Evolutionary conservation across 1,140 invertebrate genomes (phyloP), one percentile per base, ranked within the genome.

Genomic region (Hermetia illucens): DNA sequence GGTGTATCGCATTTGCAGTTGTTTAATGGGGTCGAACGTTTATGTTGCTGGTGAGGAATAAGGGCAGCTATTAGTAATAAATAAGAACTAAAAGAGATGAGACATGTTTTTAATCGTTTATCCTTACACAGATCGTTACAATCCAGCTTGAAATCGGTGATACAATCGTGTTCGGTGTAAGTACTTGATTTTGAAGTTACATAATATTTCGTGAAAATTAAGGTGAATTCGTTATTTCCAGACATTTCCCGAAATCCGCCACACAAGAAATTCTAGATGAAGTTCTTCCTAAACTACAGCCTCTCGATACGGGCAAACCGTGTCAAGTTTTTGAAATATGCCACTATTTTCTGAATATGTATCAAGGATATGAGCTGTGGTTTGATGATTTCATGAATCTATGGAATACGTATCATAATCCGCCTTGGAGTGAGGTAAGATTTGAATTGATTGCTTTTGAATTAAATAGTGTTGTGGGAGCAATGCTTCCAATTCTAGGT

Each of bases 261-360:
- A 92, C 88, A 0, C 72, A 79, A 61, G 90, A 95, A 64, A 91
- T 96, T 49, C 57, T 95, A 38, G 82, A 84, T 44, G 79, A 87
- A 61, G 72, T 86, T 49, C 66, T 80, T 36, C 88, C 89, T 12
- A 65, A 71, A 39, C 50, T 90, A 47, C 81, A 78, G 63, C 74
- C 85, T 39, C 63, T 85, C 57, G 76, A 78, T 49, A 44, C 41
- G 43, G 38, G 54, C 39, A 64, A 70, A 46, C 72, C 80, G 60
- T 44, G 65, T 22, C 56, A 68, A 43, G 70, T 69, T 3, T 63
- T 89, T 36, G 64, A 70, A 37, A 68, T 73, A 43, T 62, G 90
- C 19, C 72, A 79, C 21, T 57, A 74, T 15, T 91, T 93, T 62
- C 61, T 95, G 35, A 55, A 83, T 45, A 70, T 77, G 34, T 53